Evolutionary conservation across 2,797 vertebrate genomes (phyloP).

Genomic region (Semaprochilodus insignis): DNA sequence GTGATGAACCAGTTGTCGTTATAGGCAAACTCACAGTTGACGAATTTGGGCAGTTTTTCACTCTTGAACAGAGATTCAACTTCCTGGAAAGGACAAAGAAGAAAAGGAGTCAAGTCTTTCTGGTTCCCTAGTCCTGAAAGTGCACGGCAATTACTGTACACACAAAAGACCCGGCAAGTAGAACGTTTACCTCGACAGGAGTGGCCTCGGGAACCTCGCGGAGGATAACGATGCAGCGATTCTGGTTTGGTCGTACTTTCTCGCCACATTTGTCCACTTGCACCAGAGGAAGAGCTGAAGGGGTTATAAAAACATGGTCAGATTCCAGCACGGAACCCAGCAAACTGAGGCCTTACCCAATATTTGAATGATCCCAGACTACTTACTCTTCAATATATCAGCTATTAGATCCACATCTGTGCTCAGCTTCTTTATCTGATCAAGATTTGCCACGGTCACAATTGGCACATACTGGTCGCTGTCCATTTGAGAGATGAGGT

Average conservation of each 20-base stretch:
- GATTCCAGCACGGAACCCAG: not conserved
- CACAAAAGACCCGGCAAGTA: not conserved
- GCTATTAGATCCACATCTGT: slow-evolving; percentile 91
- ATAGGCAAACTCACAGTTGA: slow-evolving; percentile 96
- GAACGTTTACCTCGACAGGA: slow-evolving; percentile 84
- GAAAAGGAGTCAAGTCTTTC: not conserved
- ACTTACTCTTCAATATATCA: slow-evolving; percentile 91
- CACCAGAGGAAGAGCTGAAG: slow-evolving; percentile 90
- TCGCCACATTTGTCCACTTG: slow-evolving; percentile 94
- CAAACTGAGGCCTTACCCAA: not conserved
- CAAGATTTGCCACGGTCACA: slow-evolving; percentile 91
- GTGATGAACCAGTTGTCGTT: slow-evolving; percentile 98
- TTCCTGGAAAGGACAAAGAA: slow-evolving; percentile 77
- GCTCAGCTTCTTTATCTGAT: slow-evolving; percentile 93
- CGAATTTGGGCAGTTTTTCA: slow-evolving; percentile 89
- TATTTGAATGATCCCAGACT: not conserved
- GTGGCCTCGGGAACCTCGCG: slow-evolving; percentile 91
- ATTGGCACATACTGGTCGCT: slow-evolving; percentile 95
- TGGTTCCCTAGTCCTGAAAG: no score
- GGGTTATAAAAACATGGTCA: slow-evolving; percentile 33
- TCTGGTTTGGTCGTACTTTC: slow-evolving; percentile 94
- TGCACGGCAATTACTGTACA: not conserved
- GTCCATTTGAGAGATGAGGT: slow-evolving; percentile 98
- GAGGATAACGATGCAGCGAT: slow-evolving; percentile 94
- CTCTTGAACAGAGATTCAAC: slow-evolving; percentile 93